These are phyloP conservation scores for Octodon degus DNA, from an alignment of 2,113 vertebrate species.

Conservation along the genomic window DNA sequence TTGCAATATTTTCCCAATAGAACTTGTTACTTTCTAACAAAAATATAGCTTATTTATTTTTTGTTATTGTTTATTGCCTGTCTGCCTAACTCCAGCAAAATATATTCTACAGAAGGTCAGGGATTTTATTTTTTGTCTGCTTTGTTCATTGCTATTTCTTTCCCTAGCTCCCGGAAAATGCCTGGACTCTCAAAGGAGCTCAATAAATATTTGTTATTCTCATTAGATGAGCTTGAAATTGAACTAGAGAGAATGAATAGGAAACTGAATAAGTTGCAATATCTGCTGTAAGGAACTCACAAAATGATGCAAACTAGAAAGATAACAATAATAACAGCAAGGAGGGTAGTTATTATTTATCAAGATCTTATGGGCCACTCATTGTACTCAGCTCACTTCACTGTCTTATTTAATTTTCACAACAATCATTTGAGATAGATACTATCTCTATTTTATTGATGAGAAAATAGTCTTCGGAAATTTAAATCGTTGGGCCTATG, in stretches of 20 bases:
- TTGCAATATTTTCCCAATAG: neutral
- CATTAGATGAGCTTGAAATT: constrained; percentile 37
- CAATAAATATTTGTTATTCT: constrained; percentile 61
- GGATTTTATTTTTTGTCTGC: constrained; percentile 18
- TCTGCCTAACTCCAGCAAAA: neutral
- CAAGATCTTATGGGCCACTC: neutral
- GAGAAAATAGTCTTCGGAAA: constrained; percentile 40
- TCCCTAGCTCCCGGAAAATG: constrained; percentile 40
- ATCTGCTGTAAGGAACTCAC: constrained; percentile 32
- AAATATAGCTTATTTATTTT: neutral
- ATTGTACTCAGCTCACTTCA: constrained; percentile 14
- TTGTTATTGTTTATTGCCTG: constrained; percentile 23
- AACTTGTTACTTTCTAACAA: constrained; percentile 2
- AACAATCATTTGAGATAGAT: constrained; percentile 8
- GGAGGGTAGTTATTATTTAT: neutral
- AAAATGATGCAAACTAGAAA: constrained; percentile 45
- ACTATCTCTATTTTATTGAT: neutral
- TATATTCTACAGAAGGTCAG: neutral
- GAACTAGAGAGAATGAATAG: constrained; percentile 43
- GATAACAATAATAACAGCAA: neutral
- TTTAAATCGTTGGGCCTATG: neutral
- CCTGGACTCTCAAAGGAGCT: constrained; percentile 17
- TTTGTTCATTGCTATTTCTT: constrained; percentile 20
- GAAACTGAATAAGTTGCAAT: neutral
- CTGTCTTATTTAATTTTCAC: constrained; percentile 45